Evolutionary conservation across 1,140 invertebrate genomes (phyloP).

Genomic region (Calosoma granatense): DNA sequence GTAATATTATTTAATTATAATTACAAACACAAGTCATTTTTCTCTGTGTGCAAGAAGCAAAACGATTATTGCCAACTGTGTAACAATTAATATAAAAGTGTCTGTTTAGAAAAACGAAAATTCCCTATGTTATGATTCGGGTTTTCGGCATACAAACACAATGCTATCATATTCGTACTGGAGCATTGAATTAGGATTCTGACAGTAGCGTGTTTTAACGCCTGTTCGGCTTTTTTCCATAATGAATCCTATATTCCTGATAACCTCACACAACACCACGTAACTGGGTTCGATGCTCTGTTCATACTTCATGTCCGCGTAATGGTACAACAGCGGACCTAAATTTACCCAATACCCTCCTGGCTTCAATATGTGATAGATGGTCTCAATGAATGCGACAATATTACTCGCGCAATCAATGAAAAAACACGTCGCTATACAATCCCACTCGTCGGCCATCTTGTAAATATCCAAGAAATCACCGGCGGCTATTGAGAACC

Average conservation of each 20-base stretch:
- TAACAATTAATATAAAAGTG: too few species aligned
- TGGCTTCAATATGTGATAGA: slow-evolving; percentile 83
- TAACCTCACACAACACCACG: slow-evolving; percentile 71
- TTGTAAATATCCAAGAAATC: slow-evolving; percentile 74
- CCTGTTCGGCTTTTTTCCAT: slow-evolving; percentile 63
- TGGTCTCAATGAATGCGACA: slow-evolving; percentile 88
- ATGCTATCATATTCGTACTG: slow-evolving; percentile 82
- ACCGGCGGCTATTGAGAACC: slow-evolving; percentile 94
- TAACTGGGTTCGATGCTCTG: slow-evolving; percentile 92
- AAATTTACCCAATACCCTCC: slow-evolving; percentile 83
- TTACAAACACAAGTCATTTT: too few species aligned
- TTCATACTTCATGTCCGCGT: slow-evolving; percentile 70
- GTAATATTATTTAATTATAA: too few species aligned
- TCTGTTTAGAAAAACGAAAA: too few species aligned
- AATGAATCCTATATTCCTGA: slow-evolving; percentile 76
- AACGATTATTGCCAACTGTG: too few species aligned
- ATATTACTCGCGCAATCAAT: slow-evolving; percentile 97
- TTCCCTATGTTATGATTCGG: slow-evolving; percentile 25
- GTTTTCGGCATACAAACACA: slow-evolving; percentile 80
- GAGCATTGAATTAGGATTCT: slow-evolving; percentile 90
- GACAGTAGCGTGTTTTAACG: slow-evolving; percentile 78
- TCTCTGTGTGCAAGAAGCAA: too few species aligned
- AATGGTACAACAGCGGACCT: slow-evolving; percentile 93
- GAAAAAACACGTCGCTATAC: slow-evolving; percentile 94
- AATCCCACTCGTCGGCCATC: slow-evolving; percentile 68